Conservation (phyloP, 2,797 vertebrate genomes). For the Helarctos malayanus region DNA sequence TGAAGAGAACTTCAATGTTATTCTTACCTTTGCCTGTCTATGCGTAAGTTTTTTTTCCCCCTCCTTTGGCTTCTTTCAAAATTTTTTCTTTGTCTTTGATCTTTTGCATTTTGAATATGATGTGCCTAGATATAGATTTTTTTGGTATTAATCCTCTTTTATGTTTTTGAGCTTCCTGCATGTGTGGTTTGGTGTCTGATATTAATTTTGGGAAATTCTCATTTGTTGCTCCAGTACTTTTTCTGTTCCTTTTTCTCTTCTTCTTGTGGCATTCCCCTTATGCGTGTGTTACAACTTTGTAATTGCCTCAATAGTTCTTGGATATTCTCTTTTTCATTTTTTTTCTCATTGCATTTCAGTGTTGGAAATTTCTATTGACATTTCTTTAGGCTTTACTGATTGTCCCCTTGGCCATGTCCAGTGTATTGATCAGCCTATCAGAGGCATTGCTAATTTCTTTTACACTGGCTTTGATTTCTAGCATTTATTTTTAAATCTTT, state of each 20-base stretch:
- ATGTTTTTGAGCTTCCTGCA: neutral
- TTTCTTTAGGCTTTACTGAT: neutral
- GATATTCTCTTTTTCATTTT: neutral
- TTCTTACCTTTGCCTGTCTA: neutral
- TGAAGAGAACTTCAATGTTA: neutral
- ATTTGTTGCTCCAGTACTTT: neutral
- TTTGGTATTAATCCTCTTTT: neutral
- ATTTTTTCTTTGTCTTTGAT: conserved; percentile 1
- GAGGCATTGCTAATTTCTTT: neutral
- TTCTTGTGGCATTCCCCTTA: neutral
- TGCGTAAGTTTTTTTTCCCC: neutral
- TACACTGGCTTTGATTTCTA: neutral
- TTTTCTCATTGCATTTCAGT: neutral
- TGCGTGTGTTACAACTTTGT: neutral
- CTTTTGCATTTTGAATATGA: conserved; percentile 10
- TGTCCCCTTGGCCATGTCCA: neutral
- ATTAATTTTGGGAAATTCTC: neutral
- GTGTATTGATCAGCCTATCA: neutral
- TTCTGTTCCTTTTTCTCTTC: neutral
- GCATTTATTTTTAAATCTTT: neutral
- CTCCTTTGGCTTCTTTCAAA: neutral
- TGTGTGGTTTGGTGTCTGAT: neutral
- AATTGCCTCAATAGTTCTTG: neutral
- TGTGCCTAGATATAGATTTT: neutral
- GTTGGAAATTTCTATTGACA: neutral